Conservation (phyloP, 92 coral and sea anemone species). For the Siderastrea radians region DNA sequence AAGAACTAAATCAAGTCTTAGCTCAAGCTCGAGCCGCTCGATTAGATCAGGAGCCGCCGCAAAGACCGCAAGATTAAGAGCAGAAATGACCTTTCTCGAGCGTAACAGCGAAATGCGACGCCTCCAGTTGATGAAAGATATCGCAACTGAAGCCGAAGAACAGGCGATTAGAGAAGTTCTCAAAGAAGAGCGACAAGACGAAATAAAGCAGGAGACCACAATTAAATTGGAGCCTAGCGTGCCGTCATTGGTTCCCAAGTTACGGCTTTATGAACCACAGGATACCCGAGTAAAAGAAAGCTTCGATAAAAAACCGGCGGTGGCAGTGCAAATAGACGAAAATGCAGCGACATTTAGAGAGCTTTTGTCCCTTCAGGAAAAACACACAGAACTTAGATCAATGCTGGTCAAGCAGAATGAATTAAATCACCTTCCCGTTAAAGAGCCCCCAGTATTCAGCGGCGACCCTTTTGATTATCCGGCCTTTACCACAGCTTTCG, state of each 20-base stretch:
- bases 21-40: conserved; percentile 15
- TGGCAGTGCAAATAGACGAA: background rate
- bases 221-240: background rate
- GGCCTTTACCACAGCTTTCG: background rate
- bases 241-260: conserved; percentile 12
- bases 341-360: background rate
- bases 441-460: conserved; percentile 3
- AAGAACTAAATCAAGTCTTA: background rate
- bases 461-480: too few relatives aligned
- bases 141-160: conserved; percentile 45
- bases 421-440: conserved; percentile 18
- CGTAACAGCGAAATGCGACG: conserved; percentile 40
- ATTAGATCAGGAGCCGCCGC: conserved; percentile 8
- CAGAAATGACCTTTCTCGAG: conserved; percentile 33
- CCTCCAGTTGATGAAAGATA: conserved; percentile 31
- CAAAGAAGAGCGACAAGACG: background rate
- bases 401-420: conserved; percentile 26
- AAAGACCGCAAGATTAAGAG: background rate
- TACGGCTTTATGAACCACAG: background rate
- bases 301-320: background rate
- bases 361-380: background rate
- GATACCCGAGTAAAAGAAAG: conserved; percentile 1
- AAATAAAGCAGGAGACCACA: background rate
- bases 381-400: conserved; percentile 32
- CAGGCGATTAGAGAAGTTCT: conserved; percentile 23